phyloP scores from a whole-genome alignment of 1,140 invertebrate genomes.

The Ooceraea biroi region DNA sequence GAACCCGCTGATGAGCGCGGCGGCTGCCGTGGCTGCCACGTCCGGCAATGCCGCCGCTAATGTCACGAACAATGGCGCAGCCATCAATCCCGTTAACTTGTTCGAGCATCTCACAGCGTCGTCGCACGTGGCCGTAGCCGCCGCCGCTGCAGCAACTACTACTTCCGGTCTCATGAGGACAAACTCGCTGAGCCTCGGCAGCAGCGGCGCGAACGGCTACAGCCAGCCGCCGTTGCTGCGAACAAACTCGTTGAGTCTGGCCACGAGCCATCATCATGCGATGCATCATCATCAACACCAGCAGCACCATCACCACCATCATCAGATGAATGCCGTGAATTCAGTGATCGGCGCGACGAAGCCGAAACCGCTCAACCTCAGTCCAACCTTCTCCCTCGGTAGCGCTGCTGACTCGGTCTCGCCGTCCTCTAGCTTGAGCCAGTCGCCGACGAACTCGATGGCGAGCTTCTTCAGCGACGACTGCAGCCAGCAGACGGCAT shows the following conservation, averaged over 20 bases:
- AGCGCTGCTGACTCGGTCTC: conserved; percentile 84
- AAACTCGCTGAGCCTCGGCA: conserved; percentile 77
- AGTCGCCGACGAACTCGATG: conserved; percentile 91
- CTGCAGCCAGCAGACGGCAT: conserved; percentile 69
- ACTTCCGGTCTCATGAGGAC: conserved; percentile 74
- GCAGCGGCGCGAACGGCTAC: conserved; percentile 74
- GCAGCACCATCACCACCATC: conserved; percentile 64
- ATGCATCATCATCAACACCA: conserved; percentile 71
- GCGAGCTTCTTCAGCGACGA: conserved; percentile 90
- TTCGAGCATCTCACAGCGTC: conserved; percentile 80
- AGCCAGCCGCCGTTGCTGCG: conserved; percentile 89
- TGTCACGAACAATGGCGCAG: background rate
- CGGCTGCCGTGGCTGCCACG: conserved; percentile 60
- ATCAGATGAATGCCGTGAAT: conserved; percentile 58
- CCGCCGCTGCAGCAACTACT: conserved; percentile 78
- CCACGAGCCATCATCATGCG: conserved; percentile 80
- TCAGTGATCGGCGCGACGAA: conserved; percentile 80
- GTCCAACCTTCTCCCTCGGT: conserved; percentile 83
- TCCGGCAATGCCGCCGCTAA: conserved; percentile 31
- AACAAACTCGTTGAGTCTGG: conserved; percentile 89
- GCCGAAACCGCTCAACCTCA: conserved; percentile 83
- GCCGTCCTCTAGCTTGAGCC: conserved; percentile 86
- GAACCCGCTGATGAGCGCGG: conserved; percentile 66
- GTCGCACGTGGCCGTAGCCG: conserved; percentile 80
- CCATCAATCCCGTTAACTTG: conserved; percentile 72